Conservation (phyloP, 2,113 vertebrate species). For the Burhinus oedicnemus region DNA sequence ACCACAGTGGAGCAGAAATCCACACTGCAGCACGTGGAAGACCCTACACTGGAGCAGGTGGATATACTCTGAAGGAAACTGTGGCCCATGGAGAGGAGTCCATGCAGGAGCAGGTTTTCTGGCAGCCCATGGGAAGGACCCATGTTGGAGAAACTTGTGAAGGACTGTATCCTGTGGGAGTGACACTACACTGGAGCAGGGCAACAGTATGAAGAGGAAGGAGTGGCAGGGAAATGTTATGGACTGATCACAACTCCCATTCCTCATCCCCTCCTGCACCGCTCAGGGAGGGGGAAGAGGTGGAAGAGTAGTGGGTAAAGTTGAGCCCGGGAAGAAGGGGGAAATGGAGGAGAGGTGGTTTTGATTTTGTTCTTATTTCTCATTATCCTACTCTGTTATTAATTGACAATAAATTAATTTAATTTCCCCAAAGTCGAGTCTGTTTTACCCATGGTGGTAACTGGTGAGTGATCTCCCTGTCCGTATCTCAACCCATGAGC, state of each 20-base stretch:
- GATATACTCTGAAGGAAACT: not conserved
- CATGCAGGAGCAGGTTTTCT: not conserved
- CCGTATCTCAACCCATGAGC: not conserved
- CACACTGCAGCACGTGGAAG: fast-evolving
- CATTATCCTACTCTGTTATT: not conserved
- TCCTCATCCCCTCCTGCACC: not conserved
- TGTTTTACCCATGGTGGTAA: not conserved
- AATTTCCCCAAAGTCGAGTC: not conserved
- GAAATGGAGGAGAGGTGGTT: fast-evolving
- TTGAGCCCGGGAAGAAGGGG: not conserved
- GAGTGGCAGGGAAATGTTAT: not conserved
- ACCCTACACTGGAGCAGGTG: not conserved
- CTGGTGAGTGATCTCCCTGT: not conserved
- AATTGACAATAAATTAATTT: not conserved
- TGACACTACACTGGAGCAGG: not conserved
- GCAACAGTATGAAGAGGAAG: not conserved
- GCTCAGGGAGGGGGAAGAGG: fast-evolving
- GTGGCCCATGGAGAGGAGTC: not conserved
- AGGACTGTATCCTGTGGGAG: not conserved
- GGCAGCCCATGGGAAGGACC: not conserved
- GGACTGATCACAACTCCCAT: not conserved
- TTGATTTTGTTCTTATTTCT: not conserved
- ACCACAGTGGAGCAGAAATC: not conserved
- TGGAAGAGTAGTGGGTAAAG: not conserved
- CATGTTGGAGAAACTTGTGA: not conserved